Base-by-base conservation (phyloP, 2,888 invertebrate genomes). In the Galerucella nymphaeae region DNA sequence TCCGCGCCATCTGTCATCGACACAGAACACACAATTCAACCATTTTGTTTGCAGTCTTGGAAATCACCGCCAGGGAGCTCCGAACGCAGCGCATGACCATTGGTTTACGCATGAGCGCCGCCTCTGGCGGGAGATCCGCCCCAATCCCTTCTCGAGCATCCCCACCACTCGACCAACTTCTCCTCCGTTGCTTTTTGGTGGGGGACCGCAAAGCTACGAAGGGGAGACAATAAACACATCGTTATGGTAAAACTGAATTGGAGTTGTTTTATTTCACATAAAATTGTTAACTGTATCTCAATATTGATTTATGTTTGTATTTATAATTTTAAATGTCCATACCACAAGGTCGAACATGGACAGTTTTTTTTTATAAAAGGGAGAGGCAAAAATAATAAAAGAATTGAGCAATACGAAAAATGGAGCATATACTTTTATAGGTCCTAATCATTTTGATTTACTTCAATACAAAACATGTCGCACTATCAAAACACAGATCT, bases 1-100 rank as follows among this genome's bases (percentile, higher is more conserved):
- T 72, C 80, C 74, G 81, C 84, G 88, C 87, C 88, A 88, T 88
- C 89, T 89, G 80, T 79, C 82, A 86, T 85, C 87, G 77, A 82
- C 81, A 81, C 77, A 68, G 78, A 74, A 5, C 70, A 72, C 66
- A 48, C 62, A 78, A 68, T 87, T 86, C 89, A 88, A 89, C 90
- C 90, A 90, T 90, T 90, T 90, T 90, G 90, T 90, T 89, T 88
- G 86, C 86, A 86, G 86, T 84, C 81, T 87, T 85, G 86, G 86
- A 86, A 87, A 79, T 81, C 79, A 81, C 85, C 86, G 85, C 85
- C 85, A 85, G 84, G 82, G 83, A 83, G 84, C 83, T 82, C 80
- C 79, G 72, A 64, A 70, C 74, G 70, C 78, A 77, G 88, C 89
- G 88, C 89, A 88, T 88, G 89, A 85, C 86, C 85, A 88, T 87